These are phyloP conservation scores for Diadromus collaris DNA, from an alignment of 2,888 invertebrate species.

Conservation along the genomic window DNA sequence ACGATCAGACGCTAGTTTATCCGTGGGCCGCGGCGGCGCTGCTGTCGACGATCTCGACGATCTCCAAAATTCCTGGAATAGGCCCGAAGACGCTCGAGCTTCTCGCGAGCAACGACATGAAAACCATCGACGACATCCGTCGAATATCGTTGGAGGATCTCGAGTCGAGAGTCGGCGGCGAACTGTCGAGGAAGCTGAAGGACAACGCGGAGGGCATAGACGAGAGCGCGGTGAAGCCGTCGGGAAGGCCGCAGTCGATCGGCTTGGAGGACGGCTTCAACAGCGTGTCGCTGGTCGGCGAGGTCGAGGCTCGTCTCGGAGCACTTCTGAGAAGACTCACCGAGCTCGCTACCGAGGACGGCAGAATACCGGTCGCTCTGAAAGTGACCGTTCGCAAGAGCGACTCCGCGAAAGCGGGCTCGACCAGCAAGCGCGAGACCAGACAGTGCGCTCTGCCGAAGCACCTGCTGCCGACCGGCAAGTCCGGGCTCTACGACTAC, in stretches of 20 bases:
- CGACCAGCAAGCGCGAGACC: conserved; percentile 87
- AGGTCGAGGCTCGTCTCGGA: conserved; percentile 87
- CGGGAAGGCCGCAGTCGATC: conserved; percentile 89
- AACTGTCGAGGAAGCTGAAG: conserved; percentile 86
- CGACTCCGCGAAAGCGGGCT: conserved; percentile 82
- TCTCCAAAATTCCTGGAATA: conserved; percentile 88
- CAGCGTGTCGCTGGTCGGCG: conserved; percentile 86
- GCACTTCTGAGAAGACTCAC: conserved; percentile 86
- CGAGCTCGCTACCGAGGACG: conserved; percentile 88
- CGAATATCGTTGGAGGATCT: conserved; percentile 83
- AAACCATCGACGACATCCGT: conserved; percentile 86
- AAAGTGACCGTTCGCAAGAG: conserved; percentile 89
- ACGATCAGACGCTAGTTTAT: conserved; percentile 90
- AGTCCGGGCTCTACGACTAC: conserved; percentile 81
- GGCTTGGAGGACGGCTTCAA: conserved; percentile 91
- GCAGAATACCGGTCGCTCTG: conserved; percentile 88
- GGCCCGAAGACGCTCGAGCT: conserved; percentile 87
- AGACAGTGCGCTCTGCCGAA: conserved; percentile 83
- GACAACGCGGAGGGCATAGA: conserved; percentile 90
- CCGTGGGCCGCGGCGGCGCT: conserved; percentile 86
- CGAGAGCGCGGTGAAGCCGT: conserved; percentile 86
- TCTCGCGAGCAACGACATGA: conserved; percentile 82
- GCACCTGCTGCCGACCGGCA: conserved; percentile 85
- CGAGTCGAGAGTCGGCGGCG: conserved; percentile 83
- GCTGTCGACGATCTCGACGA: conserved; percentile 84